Percentiles rank a stretch among this genome's conserved stretches.
Conservation (phyloP, 92 coral and sea anemone genomes). For the Porites divaricata region DNA sequence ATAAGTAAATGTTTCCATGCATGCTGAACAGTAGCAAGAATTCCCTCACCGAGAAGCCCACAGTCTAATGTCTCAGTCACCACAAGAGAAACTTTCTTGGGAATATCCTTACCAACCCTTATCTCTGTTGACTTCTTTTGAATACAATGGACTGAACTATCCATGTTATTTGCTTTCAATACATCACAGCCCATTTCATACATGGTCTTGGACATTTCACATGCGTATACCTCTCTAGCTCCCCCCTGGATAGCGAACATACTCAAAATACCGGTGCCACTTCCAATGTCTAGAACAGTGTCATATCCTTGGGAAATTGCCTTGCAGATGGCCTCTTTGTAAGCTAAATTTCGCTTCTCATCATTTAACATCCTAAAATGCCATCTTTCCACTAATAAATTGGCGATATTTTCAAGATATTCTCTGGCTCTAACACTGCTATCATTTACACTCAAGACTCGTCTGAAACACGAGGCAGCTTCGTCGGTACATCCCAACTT, state of each 20-base stretch:
- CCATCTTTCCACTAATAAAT: constrained; percentile 96
- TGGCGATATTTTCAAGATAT: constrained; percentile 86
- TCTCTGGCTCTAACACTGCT: constrained; percentile 74
- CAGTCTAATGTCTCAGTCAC: constrained; percentile 98
- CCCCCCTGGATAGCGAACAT: constrained; percentile 97
- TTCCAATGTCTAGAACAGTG: constrained; percentile 90
- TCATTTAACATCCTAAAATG: constrained; percentile 98
- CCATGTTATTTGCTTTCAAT: constrained; percentile 84
- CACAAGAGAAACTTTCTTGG: constrained; percentile 66
- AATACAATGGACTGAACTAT: constrained; percentile 66
- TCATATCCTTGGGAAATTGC: constrained; percentile 78
- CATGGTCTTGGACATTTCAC: constrained; percentile 99
- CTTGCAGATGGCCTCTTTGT: constrained; percentile 77
- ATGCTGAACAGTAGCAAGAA: constrained; percentile 84
- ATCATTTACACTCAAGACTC: constrained; percentile 77
- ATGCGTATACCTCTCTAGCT: constrained; percentile 89
- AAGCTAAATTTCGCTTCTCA: constrained; percentile 82
- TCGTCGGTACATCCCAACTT: constrained; percentile 88
- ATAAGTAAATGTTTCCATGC: constrained; percentile 78
- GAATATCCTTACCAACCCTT: constrained; percentile 74
- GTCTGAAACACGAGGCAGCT: constrained; percentile 86
- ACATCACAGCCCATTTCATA: constrained; percentile 89
- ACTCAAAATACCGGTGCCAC: constrained; percentile 95
- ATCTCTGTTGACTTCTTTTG: constrained; percentile 94
- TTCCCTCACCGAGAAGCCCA: constrained; percentile 97